A percentile compares a stretch with the other conserved stretches of the same genome.
Conservation (phyloP, 2,797 vertebrate species). For the Pipistrellus kuhlii region DNA sequence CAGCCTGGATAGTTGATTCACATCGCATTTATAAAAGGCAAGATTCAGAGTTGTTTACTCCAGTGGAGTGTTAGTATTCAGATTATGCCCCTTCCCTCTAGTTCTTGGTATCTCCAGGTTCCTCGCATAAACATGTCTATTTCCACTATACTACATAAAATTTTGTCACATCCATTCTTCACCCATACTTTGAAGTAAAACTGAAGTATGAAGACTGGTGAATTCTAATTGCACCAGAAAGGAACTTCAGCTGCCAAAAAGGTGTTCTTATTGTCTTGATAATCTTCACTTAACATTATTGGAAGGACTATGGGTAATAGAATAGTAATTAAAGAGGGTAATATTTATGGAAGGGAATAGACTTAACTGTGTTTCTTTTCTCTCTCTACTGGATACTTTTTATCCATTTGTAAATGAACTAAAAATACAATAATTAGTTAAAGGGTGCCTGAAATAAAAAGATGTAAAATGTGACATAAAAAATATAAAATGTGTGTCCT, state of each 20-base stretch:
- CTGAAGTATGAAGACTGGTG: conserved; percentile 43
- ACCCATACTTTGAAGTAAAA: conserved; percentile 29
- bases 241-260: background rate
- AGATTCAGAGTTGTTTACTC: background rate
- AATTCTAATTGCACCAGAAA: conserved; percentile 51
- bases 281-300: conserved; percentile 48
- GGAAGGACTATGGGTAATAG: conserved; percentile 42
- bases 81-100: background rate
- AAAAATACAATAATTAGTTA: background rate
- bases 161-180: conserved; percentile 30
- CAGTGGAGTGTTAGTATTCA: background rate
- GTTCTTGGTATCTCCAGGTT: background rate
- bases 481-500: background rate
- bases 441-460: background rate
- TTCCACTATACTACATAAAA: background rate
- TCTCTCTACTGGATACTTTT: conserved; percentile 1
- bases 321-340: background rate
- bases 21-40: background rate
- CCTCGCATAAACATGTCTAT: background rate
- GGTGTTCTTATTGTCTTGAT: conserved; percentile 11
- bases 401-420: background rate
- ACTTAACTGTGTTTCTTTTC: background rate
- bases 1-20: background rate
- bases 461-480: background rate
- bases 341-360: conserved; percentile 46